These are phyloP conservation scores for Dendrophyllia cribrosa DNA, from an alignment of 64 coral and sea anemone species.

Conservation along the genomic window DNA sequence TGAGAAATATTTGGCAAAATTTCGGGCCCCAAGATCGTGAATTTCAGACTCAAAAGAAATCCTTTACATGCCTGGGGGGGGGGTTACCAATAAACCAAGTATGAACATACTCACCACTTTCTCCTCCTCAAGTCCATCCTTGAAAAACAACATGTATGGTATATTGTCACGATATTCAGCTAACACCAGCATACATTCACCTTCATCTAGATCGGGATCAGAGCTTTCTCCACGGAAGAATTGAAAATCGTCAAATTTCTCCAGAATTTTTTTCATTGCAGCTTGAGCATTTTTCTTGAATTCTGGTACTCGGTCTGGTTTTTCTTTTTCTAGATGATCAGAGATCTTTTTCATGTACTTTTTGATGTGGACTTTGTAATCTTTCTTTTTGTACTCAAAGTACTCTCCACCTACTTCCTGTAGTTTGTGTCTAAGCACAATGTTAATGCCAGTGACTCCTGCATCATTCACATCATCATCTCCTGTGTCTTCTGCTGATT, in stretches of 20 bases:
- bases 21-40: too few species aligned
- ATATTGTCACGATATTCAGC: background rate
- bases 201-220: background rate
- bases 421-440: too few species aligned
- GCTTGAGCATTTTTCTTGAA: background rate
- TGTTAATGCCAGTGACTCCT: too few species aligned
- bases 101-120: background rate
- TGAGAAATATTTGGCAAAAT: too few species aligned
- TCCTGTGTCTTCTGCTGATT: too few species aligned
- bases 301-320: background rate
- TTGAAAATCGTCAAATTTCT: background rate
- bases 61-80: too few species aligned
- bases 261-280: background rate
- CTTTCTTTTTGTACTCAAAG: too few species aligned
- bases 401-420: too few species aligned
- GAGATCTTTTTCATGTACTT: background rate
- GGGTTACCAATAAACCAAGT: background rate
- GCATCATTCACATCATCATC: too few species aligned
- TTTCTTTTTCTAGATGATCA: background rate
- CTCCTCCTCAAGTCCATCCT: background rate
- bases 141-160: slow-evolving; percentile 3
- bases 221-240: background rate
- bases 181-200: background rate
- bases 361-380: background rate
- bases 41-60: too few species aligned